These are phyloP conservation scores for Osmerus eperlanus DNA, from an alignment of 2,113 vertebrate genomes.

Conservation along the genomic window DNA sequence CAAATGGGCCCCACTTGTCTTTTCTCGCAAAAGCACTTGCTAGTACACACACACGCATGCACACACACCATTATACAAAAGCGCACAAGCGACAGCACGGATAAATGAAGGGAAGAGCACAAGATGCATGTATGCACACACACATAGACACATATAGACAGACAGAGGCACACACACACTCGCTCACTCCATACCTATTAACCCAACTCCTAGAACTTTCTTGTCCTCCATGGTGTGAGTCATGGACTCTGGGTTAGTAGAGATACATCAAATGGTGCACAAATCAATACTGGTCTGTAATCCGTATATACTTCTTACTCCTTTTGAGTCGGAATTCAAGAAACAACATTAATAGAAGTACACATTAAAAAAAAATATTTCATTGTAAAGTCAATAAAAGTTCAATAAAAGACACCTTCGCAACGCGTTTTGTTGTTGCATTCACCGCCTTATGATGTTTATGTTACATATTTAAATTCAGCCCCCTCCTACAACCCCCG, in stretches of 20 bases:
- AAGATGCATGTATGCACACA: conserved; percentile 9
- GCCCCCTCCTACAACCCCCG: too few relatives aligned
- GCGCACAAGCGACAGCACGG: not conserved
- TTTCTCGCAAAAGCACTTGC: conserved; percentile 27
- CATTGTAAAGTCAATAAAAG: not conserved
- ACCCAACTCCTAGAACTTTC: not conserved
- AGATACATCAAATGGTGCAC: too few relatives aligned
- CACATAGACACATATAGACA: conserved; percentile 14
- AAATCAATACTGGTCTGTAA: too few relatives aligned
- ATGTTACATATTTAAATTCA: too few relatives aligned
- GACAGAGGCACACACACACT: not conserved
- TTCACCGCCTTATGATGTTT: not conserved
- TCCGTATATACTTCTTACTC: too few relatives aligned
- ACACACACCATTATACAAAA: not conserved
- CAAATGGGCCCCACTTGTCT: conserved; percentile 50
- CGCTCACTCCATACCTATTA: not conserved
- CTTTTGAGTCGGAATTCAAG: too few relatives aligned
- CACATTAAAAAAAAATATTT: not conserved
- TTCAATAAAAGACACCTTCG: not conserved
- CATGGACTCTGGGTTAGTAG: too few relatives aligned
- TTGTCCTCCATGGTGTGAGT: too few relatives aligned
- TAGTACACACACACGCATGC: not conserved
- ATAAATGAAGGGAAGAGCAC: not conserved
- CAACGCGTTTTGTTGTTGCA: too few relatives aligned
- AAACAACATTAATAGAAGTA: not conserved